phyloP scores from a whole-genome alignment of 2,797 vertebrate species.

The Falco naumanni region DNA sequence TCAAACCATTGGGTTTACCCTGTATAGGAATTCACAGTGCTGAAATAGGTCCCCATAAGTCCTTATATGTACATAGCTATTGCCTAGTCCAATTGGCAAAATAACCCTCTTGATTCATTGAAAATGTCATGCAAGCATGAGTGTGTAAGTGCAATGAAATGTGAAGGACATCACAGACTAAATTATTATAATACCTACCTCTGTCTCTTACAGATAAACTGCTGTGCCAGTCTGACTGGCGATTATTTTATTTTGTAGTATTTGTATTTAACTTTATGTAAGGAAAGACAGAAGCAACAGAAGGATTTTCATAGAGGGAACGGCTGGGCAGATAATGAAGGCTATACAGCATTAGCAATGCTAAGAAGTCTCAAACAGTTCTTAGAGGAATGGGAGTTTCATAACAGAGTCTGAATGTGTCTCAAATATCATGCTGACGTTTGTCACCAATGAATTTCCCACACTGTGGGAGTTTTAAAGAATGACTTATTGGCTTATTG shows the following conservation, averaged over 20 bases:
- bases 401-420: constrained; percentile 30
- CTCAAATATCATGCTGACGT: constrained; percentile 42
- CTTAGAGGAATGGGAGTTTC: background rate
- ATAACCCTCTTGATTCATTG: background rate
- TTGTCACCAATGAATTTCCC: constrained; percentile 57
- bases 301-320: background rate
- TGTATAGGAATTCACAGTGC: background rate
- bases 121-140: background rate
- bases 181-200: background rate
- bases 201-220: constrained; percentile 3
- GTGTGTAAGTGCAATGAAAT: background rate
- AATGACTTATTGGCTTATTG: constrained; percentile 62
- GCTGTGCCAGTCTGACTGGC: background rate
- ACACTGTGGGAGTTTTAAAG: constrained; percentile 60
- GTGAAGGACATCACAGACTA: background rate
- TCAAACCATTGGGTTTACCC: background rate
- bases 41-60: background rate
- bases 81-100: background rate
- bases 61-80: background rate
- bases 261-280: background rate
- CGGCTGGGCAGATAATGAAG: constrained; percentile 31
- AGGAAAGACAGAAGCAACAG: background rate
- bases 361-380: constrained; percentile 12
- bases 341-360: constrained; percentile 31
- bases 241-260: background rate